Evolutionary conservation across 2,113 vertebrate genomes (phyloP).

Genomic region (Hydropotes inermis): DNA sequence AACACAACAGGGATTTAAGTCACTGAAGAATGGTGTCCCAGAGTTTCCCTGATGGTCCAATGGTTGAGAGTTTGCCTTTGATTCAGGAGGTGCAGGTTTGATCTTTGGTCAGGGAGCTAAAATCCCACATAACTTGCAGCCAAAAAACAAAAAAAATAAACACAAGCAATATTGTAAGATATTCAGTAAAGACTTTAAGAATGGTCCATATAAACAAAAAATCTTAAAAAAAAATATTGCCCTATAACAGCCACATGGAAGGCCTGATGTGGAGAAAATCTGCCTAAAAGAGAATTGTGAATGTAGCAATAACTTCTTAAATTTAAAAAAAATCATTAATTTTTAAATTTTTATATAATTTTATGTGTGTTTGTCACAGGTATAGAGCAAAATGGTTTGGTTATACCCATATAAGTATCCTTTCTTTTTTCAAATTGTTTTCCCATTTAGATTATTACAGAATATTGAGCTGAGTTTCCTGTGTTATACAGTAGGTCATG

Average conservation of each 20-base stretch:
- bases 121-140: not conserved
- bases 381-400: not conserved
- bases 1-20: not conserved
- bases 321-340: not conserved
- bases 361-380: not conserved
- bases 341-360: not conserved
- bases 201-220: not conserved
- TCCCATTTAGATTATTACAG: not conserved
- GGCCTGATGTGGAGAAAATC: not conserved
- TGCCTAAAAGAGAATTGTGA: not conserved
- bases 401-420: not conserved
- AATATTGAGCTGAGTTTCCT: not conserved
- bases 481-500: not conserved
- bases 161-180: not conserved
- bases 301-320: not conserved
- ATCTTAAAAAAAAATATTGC: not conserved
- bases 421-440: not conserved
- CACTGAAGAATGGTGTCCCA: not conserved
- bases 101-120: not conserved
- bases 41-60: not conserved
- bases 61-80: not conserved
- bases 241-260: not conserved
- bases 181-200: not conserved
- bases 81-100: not conserved
- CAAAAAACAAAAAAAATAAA: not conserved